phyloP scores from a whole-genome alignment of 2,888 invertebrate genomes.

The Alloscopus bannaensis region DNA sequence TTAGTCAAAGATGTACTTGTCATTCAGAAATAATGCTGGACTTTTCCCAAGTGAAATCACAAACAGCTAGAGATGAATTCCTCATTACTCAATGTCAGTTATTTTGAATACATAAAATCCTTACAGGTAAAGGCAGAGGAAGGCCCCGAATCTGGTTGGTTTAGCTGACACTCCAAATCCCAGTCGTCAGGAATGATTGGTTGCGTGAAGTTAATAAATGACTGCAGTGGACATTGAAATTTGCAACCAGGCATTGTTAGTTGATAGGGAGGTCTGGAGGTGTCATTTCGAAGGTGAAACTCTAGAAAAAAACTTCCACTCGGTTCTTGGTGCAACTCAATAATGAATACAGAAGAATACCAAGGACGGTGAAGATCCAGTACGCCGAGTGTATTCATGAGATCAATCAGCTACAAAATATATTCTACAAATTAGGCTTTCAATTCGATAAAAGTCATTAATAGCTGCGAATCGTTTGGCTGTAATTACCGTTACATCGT shows the following conservation, averaged over 20 bases:
- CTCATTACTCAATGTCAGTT: too few species aligned
- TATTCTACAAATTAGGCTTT: too few species aligned
- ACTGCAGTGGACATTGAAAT: conserved; percentile 56
- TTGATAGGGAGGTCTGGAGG: conserved; percentile 42
- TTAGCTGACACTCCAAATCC: conserved; percentile 57
- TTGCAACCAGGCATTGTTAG: conserved; percentile 60
- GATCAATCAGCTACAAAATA: conserved; percentile 42
- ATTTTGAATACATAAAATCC: too few species aligned
- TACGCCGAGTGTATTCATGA: conserved; percentile 62
- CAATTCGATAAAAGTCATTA: too few species aligned
- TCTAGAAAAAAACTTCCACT: conserved; percentile 31
- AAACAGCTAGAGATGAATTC: too few species aligned
- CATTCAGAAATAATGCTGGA: too few species aligned
- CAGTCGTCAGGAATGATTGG: conserved; percentile 57
- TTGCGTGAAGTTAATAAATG: conserved; percentile 37
- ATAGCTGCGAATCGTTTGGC: too few species aligned
- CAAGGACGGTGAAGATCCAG: conserved; percentile 48
- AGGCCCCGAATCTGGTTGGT: too few species aligned
- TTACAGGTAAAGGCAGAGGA: too few species aligned
- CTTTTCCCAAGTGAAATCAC: too few species aligned
- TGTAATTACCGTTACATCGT: conserved; percentile 57
- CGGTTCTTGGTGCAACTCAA: conserved; percentile 58
- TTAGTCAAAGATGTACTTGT: too few species aligned
- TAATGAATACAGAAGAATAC: conserved; percentile 55
- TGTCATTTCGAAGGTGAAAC: conserved; percentile 60